Percentiles rank a stretch among this genome's conserved stretches.
Conservation (phyloP, 1,140 invertebrate species). For the Elymnias hypermnestra region DNA sequence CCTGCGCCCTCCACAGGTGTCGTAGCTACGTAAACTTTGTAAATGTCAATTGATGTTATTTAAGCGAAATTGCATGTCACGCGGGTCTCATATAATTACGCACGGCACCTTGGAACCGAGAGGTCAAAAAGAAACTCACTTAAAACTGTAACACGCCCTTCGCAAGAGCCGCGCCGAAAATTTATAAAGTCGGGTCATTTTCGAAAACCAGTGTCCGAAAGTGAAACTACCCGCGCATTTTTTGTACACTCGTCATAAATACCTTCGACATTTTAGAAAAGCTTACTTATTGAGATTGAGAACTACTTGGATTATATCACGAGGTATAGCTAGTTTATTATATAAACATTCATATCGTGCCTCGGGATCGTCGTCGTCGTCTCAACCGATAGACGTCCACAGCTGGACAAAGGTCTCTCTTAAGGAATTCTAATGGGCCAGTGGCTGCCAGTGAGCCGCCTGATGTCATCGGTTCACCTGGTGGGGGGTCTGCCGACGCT, state of each 20-base stretch:
- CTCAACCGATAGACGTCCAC: no score
- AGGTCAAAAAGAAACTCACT: conserved; percentile 75
- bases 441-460: no score
- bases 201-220: conserved; percentile 73
- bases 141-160: conserved; percentile 73
- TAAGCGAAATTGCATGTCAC: conserved; percentile 63
- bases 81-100: conserved; percentile 55
- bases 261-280: no score
- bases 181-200: conserved; percentile 70
- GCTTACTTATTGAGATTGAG: no score
- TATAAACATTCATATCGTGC: neutral
- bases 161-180: conserved; percentile 46
- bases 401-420: no score
- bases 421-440: no score
- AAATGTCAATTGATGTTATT: conserved; percentile 70
- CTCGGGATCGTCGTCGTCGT: no score
- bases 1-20: conserved; percentile 12
- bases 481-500: no score
- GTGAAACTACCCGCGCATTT: conserved; percentile 71
- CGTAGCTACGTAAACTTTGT: conserved; percentile 25
- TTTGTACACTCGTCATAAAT: conserved; percentile 19
- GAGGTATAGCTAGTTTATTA: no score
- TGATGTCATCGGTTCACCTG: no score
- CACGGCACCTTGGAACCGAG: conserved; percentile 64
- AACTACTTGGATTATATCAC: neutral